Base-by-base conservation (phyloP, 2,113 vertebrate species). In the Turnix velox region DNA sequence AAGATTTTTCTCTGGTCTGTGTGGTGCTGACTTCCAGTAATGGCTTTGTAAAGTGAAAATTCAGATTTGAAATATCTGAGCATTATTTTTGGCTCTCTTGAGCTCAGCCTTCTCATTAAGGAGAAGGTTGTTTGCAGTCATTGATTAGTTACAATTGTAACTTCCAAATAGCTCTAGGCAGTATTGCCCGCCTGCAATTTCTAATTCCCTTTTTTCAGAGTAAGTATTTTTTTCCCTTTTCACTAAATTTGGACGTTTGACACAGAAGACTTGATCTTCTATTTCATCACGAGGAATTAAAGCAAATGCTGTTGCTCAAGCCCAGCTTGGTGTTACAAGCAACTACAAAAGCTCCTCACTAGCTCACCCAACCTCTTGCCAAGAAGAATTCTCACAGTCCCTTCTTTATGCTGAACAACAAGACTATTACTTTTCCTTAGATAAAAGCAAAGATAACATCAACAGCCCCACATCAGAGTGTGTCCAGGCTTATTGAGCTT, bases 41-140 rank as follows among this genome's bases (percentile, higher is more conserved):
- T 63, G 49, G 67, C 51, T 58, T 91, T 92, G 79, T 66, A 62
- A 87, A 95, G 58, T 61, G 59, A 88, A 92, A 94, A 91, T 65
- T 77, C 43, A 58, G 51, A 83, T 93, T 58, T 94, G 61, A 92
- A 92, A 90, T 83, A 94, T 39, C 18, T 31, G 23, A 80, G 48
- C 31, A 8, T 83, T 92, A 79, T 76, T 89, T 82, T 91, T 91
- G 91, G 66, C 54, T 87, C 55, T 92, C 57, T 31, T 22, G 19
- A 51, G 18, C 78, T 92, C 5, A 0, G 94, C 57, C 9, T 55
- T 86, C 72, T 88, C 82, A 42, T 75, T 88, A 87, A 73, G 23
- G 62, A 84, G 58, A 65, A 75, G 31, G 52, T 84, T 96, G 46
- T 84, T 92, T 89, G 84, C 68, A 33, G 63, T 87, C 71, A 79